Evolutionary conservation across 1,140 invertebrate species (phyloP), one percentile per base, ranked within the genome.

Genomic region (Meloidogyne chitwoodi): DNA sequence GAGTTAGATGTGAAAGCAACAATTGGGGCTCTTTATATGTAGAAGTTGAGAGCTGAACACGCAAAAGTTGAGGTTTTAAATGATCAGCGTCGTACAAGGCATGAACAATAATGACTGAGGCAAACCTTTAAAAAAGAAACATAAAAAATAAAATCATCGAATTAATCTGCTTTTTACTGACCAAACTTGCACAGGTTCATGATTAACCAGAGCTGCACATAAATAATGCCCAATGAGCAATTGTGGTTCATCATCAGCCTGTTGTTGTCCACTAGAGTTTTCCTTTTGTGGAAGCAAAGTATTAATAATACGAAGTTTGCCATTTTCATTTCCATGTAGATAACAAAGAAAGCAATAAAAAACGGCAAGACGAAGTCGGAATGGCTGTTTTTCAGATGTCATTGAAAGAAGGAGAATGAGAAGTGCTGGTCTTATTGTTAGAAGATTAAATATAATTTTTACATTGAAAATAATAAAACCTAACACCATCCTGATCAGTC

Each of bases 331-430:
- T 88, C 93, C 94, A 85, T 93, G 95, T 0, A 99, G 89, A 87
- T 93, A 98, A 88, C 93, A 97, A 89, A 98, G 92, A 87, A 98
- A 97, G 87, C 94, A 97, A 87, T 99, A 99, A 0, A 98, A 91
- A 12, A 98, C 94, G 0, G 96, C 92, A 89, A 94, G 96, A 70
- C 95, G 91, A 69, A 99, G 88, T 11, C 91, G 88, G 87, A 98
- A 93, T 16, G 94, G 92, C 88, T 99, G 96, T 87, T 96, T 97
- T 84, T 99, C 96, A 88, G 97, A 97, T 2, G 98, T 94, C 94
- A 99, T 98, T 0, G 95, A 97, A 93, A 98, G 95, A 14, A 99
- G 88, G 11, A 99, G 89, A 62, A 98, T 93, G 0, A 98, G 92
- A 66, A 99, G 92, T 0, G 93, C 94, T 1, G 96, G 93, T 67